Base-by-base conservation (phyloP, 2,797 vertebrate genomes). In the Mastacembelus armatus region DNA sequence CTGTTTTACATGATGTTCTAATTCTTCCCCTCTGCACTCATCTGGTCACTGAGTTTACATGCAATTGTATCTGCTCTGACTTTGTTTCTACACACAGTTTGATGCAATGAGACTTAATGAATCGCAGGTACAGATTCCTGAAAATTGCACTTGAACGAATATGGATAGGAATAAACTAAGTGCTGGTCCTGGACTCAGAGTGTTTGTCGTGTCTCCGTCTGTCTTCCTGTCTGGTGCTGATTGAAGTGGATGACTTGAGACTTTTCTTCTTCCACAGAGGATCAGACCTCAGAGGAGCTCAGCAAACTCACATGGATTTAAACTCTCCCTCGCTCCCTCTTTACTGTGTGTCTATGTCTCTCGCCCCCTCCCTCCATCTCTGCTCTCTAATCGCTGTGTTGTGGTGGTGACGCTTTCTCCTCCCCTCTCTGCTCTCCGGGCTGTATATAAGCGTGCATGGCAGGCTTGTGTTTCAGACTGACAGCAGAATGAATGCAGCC, bases 361-460 rank as follows among this genome's bases (percentile, higher is more conserved):
- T 72, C 47, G 4, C 32, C 48, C 58, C 32, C 58, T 33, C 49
- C 38, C 50, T 47, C 52, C 48, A 57, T 57, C 51, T 6, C 39
- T 72, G 44, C 69, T 64, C 72, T 71, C 73, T 91, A 91, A 90
- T 92, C 86, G 58, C 85, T 88, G 84, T 88, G 88, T 92, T 92
- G 89, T 89, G 89, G 83, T 78, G 47, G 66, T 78, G 84, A 83
- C 66, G 66, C 70, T 85, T 58, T 85, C 89, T 87, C 91, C 81
- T 84, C 79, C 68, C 83, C 78, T 67, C 22, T 66, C 63, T 40
- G 30, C 48, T 54, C 33, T 69, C 73, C 11, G 45, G 54, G 51
- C 77, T 72, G 57, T 93, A 93, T 93, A 94, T 89, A 93, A 90
- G 77, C 77, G 89, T 51, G 70, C 72, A 71, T 71, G 76, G 45